These are phyloP conservation scores for Matsumurasca onukii DNA, from an alignment of 1,140 invertebrate genomes.

Conservation along the genomic window DNA sequence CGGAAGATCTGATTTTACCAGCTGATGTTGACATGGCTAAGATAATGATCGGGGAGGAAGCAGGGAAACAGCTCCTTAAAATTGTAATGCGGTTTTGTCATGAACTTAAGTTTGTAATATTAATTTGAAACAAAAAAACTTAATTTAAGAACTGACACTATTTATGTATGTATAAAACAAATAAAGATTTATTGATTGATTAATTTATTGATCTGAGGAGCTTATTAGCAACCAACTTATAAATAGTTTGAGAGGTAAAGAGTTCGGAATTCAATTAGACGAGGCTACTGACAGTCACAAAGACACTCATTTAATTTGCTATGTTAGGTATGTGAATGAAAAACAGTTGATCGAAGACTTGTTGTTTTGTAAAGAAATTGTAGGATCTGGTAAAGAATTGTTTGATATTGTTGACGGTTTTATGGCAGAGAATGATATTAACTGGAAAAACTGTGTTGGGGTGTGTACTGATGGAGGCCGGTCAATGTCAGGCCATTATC, in stretches of 20 bases:
- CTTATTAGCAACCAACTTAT: background rate
- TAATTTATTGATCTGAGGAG: background rate
- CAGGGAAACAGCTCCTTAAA: constrained; percentile 40
- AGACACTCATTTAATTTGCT: constrained; percentile 1
- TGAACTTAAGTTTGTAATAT: too few species aligned
- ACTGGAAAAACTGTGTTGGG: background rate
- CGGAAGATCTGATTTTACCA: constrained; percentile 46
- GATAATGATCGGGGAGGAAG: constrained; percentile 44
- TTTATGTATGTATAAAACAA: constrained; percentile 22
- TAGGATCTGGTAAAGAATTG: background rate
- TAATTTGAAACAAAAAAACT: too few species aligned
- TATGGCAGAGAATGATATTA: background rate
- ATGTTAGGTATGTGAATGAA: constrained; percentile 20
- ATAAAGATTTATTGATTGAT: background rate
- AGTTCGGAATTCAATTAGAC: constrained; percentile 9
- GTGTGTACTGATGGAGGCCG: background rate
- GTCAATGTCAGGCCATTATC: background rate
- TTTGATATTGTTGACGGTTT: background rate
- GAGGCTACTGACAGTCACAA: constrained; percentile 22
- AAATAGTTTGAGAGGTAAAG: background rate
- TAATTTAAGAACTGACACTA: too few species aligned
- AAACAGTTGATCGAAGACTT: background rate
- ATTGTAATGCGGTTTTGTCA: too few species aligned
- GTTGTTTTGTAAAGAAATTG: background rate
- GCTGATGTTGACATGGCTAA: constrained; percentile 44